Percentiles rank a stretch among this genome's conserved stretches.
Conservation (phyloP, 2,113 vertebrate genomes). For the Hydropotes inermis region DNA sequence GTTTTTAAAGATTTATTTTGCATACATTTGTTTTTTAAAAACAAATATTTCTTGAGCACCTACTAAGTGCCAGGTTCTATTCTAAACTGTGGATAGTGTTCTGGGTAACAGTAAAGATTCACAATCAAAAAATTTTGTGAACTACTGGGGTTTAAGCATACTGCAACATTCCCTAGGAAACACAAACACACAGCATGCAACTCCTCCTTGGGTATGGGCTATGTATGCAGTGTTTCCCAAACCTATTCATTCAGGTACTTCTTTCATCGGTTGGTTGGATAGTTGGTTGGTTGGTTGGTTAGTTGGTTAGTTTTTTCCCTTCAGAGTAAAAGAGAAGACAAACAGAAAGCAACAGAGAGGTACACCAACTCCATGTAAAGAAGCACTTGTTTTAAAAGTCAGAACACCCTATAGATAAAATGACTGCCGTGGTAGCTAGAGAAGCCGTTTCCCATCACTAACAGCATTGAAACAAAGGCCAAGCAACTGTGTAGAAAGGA, state of each 20-base stretch:
- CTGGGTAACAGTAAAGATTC: not conserved
- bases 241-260: not conserved
- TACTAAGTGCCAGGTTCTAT: not conserved
- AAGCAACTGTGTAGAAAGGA: not conserved
- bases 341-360: not conserved
- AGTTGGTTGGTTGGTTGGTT: not conserved
- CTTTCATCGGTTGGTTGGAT: not conserved
- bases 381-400: slow-evolving; percentile 21
- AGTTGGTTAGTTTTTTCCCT: not conserved
- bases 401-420: not conserved
- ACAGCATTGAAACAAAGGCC: not conserved
- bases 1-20: not conserved
- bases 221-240: not conserved
- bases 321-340: not conserved
- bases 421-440: not conserved
- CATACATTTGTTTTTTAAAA: not conserved
- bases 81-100: not conserved
- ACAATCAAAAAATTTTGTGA: not conserved
- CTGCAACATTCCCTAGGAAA: not conserved
- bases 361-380: not conserved
- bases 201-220: not conserved
- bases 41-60: not conserved
- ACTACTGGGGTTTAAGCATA: not conserved
- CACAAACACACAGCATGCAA: not conserved
- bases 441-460: not conserved